Conservation (phyloP, 92 coral and sea anemone species). For the Palythoa heliodiscus region DNA sequence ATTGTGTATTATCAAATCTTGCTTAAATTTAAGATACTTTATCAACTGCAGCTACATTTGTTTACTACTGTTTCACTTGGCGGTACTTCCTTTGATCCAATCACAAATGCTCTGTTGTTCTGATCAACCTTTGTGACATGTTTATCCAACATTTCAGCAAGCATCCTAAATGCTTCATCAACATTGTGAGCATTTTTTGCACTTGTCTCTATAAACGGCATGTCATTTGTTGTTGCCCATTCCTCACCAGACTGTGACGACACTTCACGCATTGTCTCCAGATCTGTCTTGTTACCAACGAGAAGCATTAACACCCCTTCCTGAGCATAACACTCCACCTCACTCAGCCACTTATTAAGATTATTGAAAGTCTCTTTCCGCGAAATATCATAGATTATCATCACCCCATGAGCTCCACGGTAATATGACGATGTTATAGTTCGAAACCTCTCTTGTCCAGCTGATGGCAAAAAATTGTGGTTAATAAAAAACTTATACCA, state of each 20-base stretch:
- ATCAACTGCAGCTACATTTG: conserved; percentile 78
- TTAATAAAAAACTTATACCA: too few relatives aligned
- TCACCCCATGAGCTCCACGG: conserved; percentile 97
- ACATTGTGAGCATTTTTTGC: conserved; percentile 85
- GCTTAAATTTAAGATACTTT: neutral
- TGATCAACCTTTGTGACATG: conserved; percentile 70
- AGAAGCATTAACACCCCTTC: conserved; percentile 83
- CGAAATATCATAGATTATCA: conserved; percentile 93
- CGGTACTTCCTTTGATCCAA: conserved; percentile 57
- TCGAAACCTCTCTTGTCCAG: conserved; percentile 96
- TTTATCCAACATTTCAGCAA: conserved; percentile 78
- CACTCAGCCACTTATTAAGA: conserved; percentile 90
- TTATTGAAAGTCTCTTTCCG: conserved; percentile 83
- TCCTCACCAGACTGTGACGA: conserved; percentile 75
- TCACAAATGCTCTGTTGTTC: conserved; percentile 59
- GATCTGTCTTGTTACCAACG: conserved; percentile 97
- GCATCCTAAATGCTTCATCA: conserved; percentile 77
- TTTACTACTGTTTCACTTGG: conserved; percentile 43
- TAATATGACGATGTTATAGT: conserved; percentile 95
- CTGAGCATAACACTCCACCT: conserved; percentile 83
- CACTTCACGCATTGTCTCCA: conserved; percentile 82
- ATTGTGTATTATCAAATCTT: neutral
- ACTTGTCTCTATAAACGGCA: conserved; percentile 95
- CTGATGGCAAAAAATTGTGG: conserved; percentile 48
- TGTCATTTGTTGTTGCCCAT: conserved; percentile 87